These are phyloP conservation scores for Zaprionus inermis DNA, from an alignment of 1,140 invertebrate species.

Conservation along the genomic window DNA sequence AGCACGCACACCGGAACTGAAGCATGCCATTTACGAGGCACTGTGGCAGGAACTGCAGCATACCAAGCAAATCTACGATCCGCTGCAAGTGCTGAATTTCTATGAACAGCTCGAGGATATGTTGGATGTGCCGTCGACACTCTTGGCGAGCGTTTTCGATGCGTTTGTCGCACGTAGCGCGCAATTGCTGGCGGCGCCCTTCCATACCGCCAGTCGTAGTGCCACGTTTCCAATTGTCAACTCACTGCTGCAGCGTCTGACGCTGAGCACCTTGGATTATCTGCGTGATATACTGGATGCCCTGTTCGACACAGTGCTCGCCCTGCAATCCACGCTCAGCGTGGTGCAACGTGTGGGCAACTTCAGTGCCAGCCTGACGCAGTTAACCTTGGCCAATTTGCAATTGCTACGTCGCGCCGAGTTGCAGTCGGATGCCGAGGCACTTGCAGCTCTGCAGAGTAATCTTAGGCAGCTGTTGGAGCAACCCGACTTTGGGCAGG, in stretches of 20 bases:
- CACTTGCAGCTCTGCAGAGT: slow-evolving; percentile 17
- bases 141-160: slow-evolving; percentile 33
- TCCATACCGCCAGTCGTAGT: slow-evolving; percentile 46
- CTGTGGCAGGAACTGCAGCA: slow-evolving; percentile 68
- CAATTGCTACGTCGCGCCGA: slow-evolving; percentile 47
- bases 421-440: slow-evolving; percentile 23
- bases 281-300: slow-evolving; percentile 56
- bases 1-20: slow-evolving; percentile 52
- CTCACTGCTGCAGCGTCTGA: slow-evolving; percentile 46
- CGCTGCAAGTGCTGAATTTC: slow-evolving; percentile 53
- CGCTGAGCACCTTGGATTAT: slow-evolving; percentile 57
- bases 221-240: slow-evolving; percentile 57
- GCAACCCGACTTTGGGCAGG: slow-evolving; percentile 37
- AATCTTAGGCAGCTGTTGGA: slow-evolving; percentile 52
- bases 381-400: slow-evolving; percentile 60
- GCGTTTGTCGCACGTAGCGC: slow-evolving; percentile 52
- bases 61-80: slow-evolving; percentile 62
- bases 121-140: slow-evolving; percentile 33
- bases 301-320: slow-evolving; percentile 51
- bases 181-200: slow-evolving; percentile 61
- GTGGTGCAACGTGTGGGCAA: slow-evolving; percentile 60
- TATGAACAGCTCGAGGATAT: slow-evolving; percentile 33
- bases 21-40: slow-evolving; percentile 60
- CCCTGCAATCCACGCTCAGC: slow-evolving; percentile 50
- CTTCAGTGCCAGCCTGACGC: slow-evolving; percentile 44